phyloP scores from a whole-genome alignment of 2,113 vertebrate genomes.

The Vulpes ferrilata region DNA sequence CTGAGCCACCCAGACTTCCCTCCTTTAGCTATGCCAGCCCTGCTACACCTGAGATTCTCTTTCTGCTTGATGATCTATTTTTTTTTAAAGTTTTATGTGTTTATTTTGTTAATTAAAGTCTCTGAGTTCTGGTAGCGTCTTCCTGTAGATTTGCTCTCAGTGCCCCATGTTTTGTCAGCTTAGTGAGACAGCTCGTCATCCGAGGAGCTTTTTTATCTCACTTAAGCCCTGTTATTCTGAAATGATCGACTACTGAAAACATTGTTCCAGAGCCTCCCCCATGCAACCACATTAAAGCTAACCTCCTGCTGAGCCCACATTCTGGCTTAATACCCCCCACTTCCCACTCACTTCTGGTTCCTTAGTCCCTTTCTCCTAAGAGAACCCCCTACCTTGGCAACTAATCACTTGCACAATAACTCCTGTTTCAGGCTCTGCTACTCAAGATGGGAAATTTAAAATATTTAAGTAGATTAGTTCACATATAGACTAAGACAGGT shows the following conservation, averaged over 20 bases:
- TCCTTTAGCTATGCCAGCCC: neutral
- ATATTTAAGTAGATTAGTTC: conserved; percentile 39
- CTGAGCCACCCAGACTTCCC: no score
- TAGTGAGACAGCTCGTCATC: neutral
- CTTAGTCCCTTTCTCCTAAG: neutral
- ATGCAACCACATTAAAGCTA: neutral
- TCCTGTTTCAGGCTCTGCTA: neutral
- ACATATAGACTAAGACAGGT: neutral
- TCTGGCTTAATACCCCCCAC: neutral
- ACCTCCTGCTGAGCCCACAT: neutral
- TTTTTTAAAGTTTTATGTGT: neutral
- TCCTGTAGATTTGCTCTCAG: neutral
- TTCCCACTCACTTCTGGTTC: neutral
- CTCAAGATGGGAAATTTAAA: conserved; percentile 3
- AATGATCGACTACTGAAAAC: conserved; percentile 13
- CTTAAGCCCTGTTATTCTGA: neutral
- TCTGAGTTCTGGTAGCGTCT: neutral
- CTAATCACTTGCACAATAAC: neutral
- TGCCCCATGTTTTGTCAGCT: neutral
- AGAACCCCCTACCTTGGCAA: neutral
- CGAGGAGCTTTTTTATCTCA: neutral
- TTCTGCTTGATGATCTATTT: neutral
- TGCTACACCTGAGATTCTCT: neutral
- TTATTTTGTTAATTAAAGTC: neutral
- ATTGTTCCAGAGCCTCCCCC: neutral